These are phyloP conservation scores for Hystrix cristata DNA, from an alignment of 2,113 vertebrate species.

Conservation along the genomic window DNA sequence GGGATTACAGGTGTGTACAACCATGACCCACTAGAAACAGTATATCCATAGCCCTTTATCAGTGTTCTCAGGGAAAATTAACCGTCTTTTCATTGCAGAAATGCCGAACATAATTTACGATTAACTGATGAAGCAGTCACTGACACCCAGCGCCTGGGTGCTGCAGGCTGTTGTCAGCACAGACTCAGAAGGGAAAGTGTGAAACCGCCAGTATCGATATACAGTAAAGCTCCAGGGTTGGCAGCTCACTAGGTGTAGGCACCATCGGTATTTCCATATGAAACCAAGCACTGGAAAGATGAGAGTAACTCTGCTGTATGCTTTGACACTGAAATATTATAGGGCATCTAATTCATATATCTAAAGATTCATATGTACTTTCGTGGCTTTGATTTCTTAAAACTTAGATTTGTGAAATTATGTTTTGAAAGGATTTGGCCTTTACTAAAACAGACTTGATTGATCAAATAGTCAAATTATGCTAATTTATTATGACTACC, in stretches of 20 bases:
- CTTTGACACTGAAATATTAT: neutral
- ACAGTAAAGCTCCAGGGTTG: neutral
- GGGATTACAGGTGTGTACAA: neutral
- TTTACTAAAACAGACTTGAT: slow-evolving; percentile 32
- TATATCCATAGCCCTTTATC: neutral
- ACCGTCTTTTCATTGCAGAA: neutral
- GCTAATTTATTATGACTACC: slow-evolving; percentile 62
- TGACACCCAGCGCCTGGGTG: neutral
- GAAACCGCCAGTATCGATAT: accelerated
- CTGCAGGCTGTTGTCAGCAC: accelerated
- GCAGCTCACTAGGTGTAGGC: no score
- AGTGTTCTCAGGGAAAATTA: slow-evolving; percentile 19
- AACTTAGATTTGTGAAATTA: slow-evolving; percentile 63
- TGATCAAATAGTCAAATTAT: slow-evolving; percentile 72
- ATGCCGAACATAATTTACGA: neutral
- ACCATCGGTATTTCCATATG: neutral
- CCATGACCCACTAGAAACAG: neutral
- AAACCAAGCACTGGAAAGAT: neutral
- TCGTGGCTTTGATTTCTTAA: slow-evolving; percentile 60
- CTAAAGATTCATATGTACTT: neutral
- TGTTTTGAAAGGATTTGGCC: slow-evolving; percentile 62
- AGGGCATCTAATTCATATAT: neutral
- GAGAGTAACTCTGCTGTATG: neutral
- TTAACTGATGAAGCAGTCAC: neutral
- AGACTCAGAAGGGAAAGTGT: neutral